Conservation (phyloP, 2,113 vertebrate species). For the Bettongia penicillata region DNA sequence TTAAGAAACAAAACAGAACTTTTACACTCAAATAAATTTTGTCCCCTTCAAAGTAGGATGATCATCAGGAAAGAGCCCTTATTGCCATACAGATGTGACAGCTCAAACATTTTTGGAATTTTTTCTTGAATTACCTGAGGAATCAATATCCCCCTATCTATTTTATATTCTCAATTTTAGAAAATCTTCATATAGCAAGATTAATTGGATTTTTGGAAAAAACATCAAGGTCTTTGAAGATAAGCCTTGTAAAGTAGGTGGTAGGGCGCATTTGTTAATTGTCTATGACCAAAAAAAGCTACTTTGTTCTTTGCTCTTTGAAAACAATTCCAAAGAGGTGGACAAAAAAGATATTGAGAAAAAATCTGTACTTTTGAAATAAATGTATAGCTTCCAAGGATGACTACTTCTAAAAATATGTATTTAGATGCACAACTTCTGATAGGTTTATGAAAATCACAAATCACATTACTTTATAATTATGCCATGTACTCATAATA, state of each 20-base stretch:
- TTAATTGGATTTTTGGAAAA: neutral
- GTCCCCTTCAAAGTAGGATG: neutral
- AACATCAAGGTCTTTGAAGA: neutral
- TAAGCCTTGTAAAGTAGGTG: neutral
- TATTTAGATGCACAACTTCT: constrained; percentile 13
- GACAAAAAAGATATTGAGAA: constrained; percentile 34
- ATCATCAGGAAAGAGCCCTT: neutral
- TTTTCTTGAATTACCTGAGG: neutral
- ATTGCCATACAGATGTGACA: neutral
- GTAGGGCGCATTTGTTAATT: neutral
- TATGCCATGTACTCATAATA: neutral
- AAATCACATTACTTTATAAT: neutral
- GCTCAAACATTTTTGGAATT: neutral
- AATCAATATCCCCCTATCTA: neutral
- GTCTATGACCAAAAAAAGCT: neutral
- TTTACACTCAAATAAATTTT: no score
- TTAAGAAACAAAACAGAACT: no score
- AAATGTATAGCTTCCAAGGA: neutral
- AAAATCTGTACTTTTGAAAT: neutral
- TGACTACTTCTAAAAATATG: neutral
- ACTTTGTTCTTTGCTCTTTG: neutral
- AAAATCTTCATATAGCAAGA: neutral
- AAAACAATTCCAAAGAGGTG: neutral
- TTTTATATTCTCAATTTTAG: neutral
- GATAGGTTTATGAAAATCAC: neutral